phyloP scores from a whole-genome alignment of 2,113 vertebrate genomes.

The Pholis gunnellus region DNA sequence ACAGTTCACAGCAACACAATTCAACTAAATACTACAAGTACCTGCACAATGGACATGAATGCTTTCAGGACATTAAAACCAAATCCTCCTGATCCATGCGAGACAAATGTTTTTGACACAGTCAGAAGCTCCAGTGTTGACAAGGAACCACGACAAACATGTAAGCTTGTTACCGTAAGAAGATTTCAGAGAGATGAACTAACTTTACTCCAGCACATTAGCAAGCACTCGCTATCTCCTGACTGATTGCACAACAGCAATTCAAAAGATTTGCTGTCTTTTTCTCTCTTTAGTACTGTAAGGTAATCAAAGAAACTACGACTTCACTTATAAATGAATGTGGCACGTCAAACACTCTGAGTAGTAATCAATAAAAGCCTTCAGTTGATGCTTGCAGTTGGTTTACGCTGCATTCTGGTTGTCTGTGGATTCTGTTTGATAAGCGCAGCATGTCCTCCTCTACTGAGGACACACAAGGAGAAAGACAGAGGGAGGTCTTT shows the following conservation, averaged over 20 bases:
- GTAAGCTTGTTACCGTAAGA: slow-evolving; percentile 83
- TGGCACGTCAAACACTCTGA: neutral
- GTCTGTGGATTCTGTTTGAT: slow-evolving; percentile 45
- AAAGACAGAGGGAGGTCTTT: slow-evolving; percentile 53
- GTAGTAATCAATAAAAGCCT: slow-evolving; percentile 1
- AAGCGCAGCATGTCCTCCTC: slow-evolving; percentile 22
- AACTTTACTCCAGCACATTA: slow-evolving; percentile 71
- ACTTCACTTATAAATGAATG: neutral
- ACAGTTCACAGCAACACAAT: neutral
- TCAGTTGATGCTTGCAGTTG: slow-evolving; percentile 3
- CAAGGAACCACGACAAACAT: slow-evolving; percentile 67
- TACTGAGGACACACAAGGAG: slow-evolving; percentile 42
- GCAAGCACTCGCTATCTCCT: slow-evolving; percentile 24
- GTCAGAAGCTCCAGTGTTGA: slow-evolving; percentile 37
- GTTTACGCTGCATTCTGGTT: slow-evolving; percentile 6
- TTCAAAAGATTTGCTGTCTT: slow-evolving; percentile 9
- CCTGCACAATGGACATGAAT: neutral
- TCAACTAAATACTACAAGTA: neutral
- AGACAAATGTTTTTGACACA: slow-evolving; percentile 27
- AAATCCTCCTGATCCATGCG: slow-evolving; percentile 5
- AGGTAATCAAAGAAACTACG: neutral
- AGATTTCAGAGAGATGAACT: slow-evolving; percentile 81
- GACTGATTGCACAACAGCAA: slow-evolving; percentile 33
- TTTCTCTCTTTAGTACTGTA: neutral
- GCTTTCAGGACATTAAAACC: neutral